Evolutionary conservation across 2,888 invertebrate genomes (phyloP).

Genomic region (Laothoe populi): DNA sequence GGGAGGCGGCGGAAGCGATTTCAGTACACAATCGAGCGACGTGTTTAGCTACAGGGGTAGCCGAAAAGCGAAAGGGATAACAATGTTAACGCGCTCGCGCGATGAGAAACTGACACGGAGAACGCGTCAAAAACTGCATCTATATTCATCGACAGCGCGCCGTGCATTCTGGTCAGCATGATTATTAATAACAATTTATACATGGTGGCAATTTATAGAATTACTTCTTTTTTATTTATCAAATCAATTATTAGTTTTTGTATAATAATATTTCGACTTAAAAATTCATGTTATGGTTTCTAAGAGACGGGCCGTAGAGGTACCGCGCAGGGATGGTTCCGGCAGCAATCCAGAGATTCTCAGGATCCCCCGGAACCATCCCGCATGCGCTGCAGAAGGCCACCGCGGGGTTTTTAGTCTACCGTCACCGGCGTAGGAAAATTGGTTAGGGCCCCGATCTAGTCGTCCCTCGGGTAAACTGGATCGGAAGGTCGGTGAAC

Average conservation of each 20-base stretch:
- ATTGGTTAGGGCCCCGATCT: no score
- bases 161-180: background rate
- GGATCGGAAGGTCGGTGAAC: no score
- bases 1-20: slow-evolving; percentile 55
- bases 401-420: no score
- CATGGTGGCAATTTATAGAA: background rate
- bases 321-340: no score
- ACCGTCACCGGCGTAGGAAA: no score
- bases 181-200: slow-evolving; percentile 2
- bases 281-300: no score
- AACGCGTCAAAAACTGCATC: slow-evolving; percentile 10
- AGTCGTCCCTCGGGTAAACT: no score
- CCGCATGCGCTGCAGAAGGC: no score
- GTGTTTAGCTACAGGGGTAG: slow-evolving; percentile 29
- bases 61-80: slow-evolving; percentile 24
- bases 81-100: slow-evolving; percentile 15
- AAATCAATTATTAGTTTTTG: background rate
- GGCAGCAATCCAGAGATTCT: no score
- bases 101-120: slow-evolving; percentile 1
- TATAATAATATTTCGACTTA: no score
- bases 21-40: slow-evolving; percentile 35
- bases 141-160: background rate
- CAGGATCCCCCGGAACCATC: no score
- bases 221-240: background rate
- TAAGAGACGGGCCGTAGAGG: no score